Conservation (phyloP, 1,140 invertebrate species). For the Papilio aristodemus region DNA sequence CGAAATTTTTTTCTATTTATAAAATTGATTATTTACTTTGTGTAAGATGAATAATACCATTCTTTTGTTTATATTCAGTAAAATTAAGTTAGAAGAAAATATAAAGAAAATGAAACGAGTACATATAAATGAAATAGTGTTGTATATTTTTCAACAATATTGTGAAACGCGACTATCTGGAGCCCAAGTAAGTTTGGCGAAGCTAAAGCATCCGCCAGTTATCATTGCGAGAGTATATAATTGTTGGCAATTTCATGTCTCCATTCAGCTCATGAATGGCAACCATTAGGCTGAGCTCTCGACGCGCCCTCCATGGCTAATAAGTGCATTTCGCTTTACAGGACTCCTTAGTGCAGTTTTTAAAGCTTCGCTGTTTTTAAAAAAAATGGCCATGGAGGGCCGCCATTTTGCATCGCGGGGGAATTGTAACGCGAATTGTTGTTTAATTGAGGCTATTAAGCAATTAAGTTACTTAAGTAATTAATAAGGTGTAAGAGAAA, state of each 20-base stretch:
- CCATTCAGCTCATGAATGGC: conserved; percentile 74
- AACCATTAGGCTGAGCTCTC: conserved; percentile 75
- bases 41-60: no score
- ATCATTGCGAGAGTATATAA: conserved; percentile 79
- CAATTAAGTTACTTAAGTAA: conserved; percentile 62
- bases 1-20: no score
- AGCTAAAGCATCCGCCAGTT: conserved; percentile 68
- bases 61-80: no score
- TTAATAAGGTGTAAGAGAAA: conserved; percentile 53
- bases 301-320: conserved; percentile 69
- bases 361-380: conserved; percentile 66
- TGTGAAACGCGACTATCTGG: conserved; percentile 11
- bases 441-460: conserved; percentile 68
- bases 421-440: conserved; percentile 58
- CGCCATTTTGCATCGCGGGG: conserved; percentile 43
- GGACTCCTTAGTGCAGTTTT: conserved; percentile 74
- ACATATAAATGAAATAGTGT: background rate
- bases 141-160: conserved; percentile 18
- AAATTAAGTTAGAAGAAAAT: background rate
- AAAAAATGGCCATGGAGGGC: conserved; percentile 58
- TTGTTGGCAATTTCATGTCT: conserved; percentile 77
- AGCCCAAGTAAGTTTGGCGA: conserved; percentile 54
- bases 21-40: no score
- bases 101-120: conserved; percentile 1
- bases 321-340: conserved; percentile 77